Base-by-base conservation (phyloP, 1,140 invertebrate species). In the Zaprionus kolodkinae region DNA sequence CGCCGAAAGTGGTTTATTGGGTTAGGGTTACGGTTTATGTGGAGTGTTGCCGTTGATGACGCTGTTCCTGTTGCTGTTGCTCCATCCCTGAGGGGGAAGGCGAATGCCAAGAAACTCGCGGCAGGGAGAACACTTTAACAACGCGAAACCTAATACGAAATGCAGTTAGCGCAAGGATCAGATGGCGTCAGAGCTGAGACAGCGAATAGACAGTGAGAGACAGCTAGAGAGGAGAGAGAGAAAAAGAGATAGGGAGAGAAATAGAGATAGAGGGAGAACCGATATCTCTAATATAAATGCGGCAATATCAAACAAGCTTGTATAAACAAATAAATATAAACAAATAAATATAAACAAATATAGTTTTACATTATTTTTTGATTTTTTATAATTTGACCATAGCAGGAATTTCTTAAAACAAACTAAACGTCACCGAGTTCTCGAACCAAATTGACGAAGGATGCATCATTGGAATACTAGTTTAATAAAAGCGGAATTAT, bases 1-100 rank as follows among this genome's bases (percentile, higher is more conserved):
- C 70, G 67, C 84, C 27, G 52, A 86, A 86, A 88, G 79, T 83
- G 84, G 83, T 80, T 87, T 87, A 87, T 87, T 87, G 80, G 84
- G 80, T 87, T 87, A 88, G 70, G 77, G 70, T 77, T 77, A 77
- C 68, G 65, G 45, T 45, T 66, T 71, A 38, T 73, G 65, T 48
- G 61, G 62, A 5, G 48, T 35, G 10, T 40, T 78, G 60, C 64
- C 78, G 69, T 25, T 50, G 45, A 50, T 50, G 45, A 50, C 17
- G 17, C 45, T 50, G 62, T 57, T 21, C 21, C 21, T 50, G 62
- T 57, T 76, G 59, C 35, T 54, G 9, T 50, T 38, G 10, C 33
- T 7, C 11, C 10, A 5, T 12, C 12, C 7, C 25, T 21, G 4
- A 1, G 45, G 17, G 4, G 1, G 27, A 4, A 17, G n/a, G 40